Base-by-base conservation (phyloP, 2,888 invertebrate species). In the Ochlodes sylvanus region DNA sequence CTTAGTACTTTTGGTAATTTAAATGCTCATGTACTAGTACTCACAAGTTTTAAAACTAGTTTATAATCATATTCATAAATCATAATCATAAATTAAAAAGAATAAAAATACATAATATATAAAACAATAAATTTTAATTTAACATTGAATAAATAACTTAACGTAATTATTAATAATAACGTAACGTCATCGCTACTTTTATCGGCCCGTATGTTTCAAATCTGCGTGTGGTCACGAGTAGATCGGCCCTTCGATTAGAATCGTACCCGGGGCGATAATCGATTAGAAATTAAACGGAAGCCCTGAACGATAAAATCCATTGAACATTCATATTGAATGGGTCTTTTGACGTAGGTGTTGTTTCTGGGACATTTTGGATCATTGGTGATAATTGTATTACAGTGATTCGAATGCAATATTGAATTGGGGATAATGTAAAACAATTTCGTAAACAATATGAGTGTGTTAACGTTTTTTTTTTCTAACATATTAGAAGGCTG, bases 151-250 rank as follows among this genome's bases (percentile, higher is more conserved):
- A 19, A 44, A 55, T n/a, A n/a, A n/a, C n/a, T n/a, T n/a, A n/a
- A n/a, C n/a, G n/a, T n/a, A n/a, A n/a, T n/a, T n/a, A n/a, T n/a
- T n/a, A n/a, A n/a, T n/a, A n/a, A n/a, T n/a, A 63, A 47, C 3
- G 38, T 34, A 2, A 10, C 38, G 14, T 55, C 38, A 15, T 19
- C 62, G 62, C 56, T 38, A 7, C 55, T 21, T 12, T 50, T 62
- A 57, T 6, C 12, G 17, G 7, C 14, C 62, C 56, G 56, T 68
- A 17, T 57, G 50, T 68, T 62, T 57, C 50, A 41, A 12, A 50
- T 66, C 64, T 77, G 83, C 77, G 85, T 85, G 85, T 83, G 85
- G 85, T 79, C 83, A 77, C 79, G 77, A 77, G 79, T 79, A 80
- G 77, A 71, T 74, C 76, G 75, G 75, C 77, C 76, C 75, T 75